Base-by-base conservation (phyloP, 1,140 invertebrate genomes). In the Procambarus clarkii region DNA sequence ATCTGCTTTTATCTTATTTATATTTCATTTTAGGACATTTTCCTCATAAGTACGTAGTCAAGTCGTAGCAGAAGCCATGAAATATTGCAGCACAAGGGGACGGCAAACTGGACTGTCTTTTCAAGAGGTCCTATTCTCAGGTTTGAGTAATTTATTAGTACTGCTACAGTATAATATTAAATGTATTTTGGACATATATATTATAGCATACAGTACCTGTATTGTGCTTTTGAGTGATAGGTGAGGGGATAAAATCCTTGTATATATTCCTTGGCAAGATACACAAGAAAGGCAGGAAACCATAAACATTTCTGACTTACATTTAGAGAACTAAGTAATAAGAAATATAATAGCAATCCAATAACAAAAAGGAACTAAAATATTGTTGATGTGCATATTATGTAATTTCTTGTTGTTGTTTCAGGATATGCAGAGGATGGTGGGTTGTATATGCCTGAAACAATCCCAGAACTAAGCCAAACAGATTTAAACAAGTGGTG, bases 341-440 rank as follows among this genome's bases (percentile, higher is more conserved):
- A 34, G 34, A 34, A 34, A 34, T 34, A 34, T 34, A 34, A 34
- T 34, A 34, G 34, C 34, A 34, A 34, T 1, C 34, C 34, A 34
- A 54, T 54, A 5, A 54, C 50, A 54, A 54, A 54, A 1, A 54
- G 13, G 50, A 54, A 9, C 13, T 9, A 54, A 54, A 13, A 54
- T 54, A 54, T 54, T 1, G 13, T 13, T 5, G 13, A 5, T 54
- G 34, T 34, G 50, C 8, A 54, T 54, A 7, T 54, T 54, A 3
- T 54, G 13, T 54, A 9, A 54, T 54, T 54, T 9, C 50, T 54
- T 54, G 1, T 54, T 9, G 8, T 44, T 8, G 93, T 93, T 92
- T 69, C 94, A 88, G 95, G 95, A 9, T 95, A 94, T 93, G 94
- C 94, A 9, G 92, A 92, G 77, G 95, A 95, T 93, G 95, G 95